phyloP scores from a whole-genome alignment of 2,113 vertebrate genomes.

The Pithys albifrons region DNA sequence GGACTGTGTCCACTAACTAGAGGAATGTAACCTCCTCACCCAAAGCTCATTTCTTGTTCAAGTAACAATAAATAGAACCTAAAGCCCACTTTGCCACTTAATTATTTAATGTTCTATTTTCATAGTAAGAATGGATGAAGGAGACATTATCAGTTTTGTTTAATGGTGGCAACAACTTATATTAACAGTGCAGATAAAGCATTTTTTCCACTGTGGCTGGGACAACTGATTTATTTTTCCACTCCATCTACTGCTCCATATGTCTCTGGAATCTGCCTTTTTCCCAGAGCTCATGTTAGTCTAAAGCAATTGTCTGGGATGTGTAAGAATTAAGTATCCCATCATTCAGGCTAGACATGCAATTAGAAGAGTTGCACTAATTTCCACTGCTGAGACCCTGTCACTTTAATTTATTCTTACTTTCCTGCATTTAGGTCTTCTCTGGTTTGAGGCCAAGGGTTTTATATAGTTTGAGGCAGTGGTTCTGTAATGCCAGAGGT shows the following conservation, averaged over 20 bases:
- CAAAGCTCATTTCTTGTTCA: conserved; percentile 48
- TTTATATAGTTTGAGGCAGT: conserved; percentile 76
- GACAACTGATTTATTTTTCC: conserved; percentile 85
- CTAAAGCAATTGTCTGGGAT: conserved; percentile 94
- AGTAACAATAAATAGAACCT: conserved; percentile 50
- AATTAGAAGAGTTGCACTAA: conserved; percentile 94
- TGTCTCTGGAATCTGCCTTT: conserved; percentile 87
- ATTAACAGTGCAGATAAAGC: conserved; percentile 78
- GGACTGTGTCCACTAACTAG: conserved; percentile 58
- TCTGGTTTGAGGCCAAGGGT: conserved; percentile 80
- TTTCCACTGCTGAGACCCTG: conserved; percentile 89
- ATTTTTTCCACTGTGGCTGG: conserved; percentile 72
- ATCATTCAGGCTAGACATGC: conserved; percentile 95
- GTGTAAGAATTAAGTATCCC: conserved; percentile 96
- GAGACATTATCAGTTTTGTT: conserved; percentile 55
- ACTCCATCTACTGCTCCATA: conserved; percentile 89
- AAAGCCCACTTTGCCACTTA: conserved; percentile 32
- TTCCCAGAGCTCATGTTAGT: conserved; percentile 88
- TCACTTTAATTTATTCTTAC: conserved; percentile 89
- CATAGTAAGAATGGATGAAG: conserved; percentile 45
- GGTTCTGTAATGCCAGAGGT: conserved; percentile 64
- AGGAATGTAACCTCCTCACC: conserved; percentile 59
- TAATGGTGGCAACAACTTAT: conserved; percentile 74
- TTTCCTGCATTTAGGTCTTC: conserved; percentile 81
- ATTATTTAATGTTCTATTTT: conserved; percentile 71